Evolutionary conservation across 2,797 vertebrate genomes (phyloP), one percentile per base, ranked within the genome.

Genomic region (Pogoniulus pusillus): DNA sequence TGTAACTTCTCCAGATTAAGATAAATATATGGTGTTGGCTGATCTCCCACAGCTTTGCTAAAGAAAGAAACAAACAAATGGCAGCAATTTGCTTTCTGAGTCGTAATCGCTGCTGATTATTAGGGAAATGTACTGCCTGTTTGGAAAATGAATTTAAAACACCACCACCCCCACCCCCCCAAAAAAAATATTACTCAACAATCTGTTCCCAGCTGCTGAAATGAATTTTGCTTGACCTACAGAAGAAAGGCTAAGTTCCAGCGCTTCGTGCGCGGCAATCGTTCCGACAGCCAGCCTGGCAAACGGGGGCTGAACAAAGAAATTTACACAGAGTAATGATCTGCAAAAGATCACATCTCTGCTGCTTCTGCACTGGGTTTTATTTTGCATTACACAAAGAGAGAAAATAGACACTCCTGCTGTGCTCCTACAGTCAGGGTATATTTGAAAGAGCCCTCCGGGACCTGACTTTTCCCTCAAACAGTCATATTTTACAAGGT

Each of bases 1-100:
- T 95, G 86, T 85, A 94, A 90, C 94, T 95, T 94, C 80, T 94
- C 71, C 94, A 93, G 89, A 96, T 95, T 95, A 94, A 91, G 95
- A 89, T 87, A 95, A 93, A 94, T 82, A 85, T 7, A 49, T 37
- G 74, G 35, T 47, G 43, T 49, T 91, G 80, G 47, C 49, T 91
- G 70, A 93, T 73, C 77, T 91, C 79, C 90, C 89, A 85, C 79
- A 95, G 81, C 91, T 94, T 65, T 47, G 45, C 8, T 85, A 93
- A 60, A 65, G 22, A 12, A 49, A 22, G 11, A 86, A 88, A 49
- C 88, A 53, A 55, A 77, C 70, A 84, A 87, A 84, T 57, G 23
- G 57, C 62, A 95, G 73, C 53, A 91, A 82, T 92, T 95, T 90
- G 34, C 58, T 90, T 91, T 87, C 82, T 74, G 90, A 90, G 43